These are phyloP conservation scores for Drosophila aldrichi DNA, from an alignment of 2,888 invertebrate genomes.

Conservation along the genomic window DNA sequence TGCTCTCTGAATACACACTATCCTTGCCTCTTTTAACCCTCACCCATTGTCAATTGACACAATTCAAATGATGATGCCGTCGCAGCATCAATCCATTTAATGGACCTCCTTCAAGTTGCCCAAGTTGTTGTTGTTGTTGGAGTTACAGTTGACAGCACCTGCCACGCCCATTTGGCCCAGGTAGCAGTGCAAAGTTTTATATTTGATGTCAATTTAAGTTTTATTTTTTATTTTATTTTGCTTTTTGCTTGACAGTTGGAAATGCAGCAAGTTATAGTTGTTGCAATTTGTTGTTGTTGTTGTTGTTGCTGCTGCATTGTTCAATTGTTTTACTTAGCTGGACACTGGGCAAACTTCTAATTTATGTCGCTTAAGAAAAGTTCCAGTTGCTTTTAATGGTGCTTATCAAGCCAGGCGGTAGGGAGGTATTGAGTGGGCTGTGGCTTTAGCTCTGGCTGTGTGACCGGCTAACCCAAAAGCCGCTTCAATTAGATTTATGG, in stretches of 20 bases:
- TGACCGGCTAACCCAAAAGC: conserved; percentile 74
- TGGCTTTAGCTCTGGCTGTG: background rate
- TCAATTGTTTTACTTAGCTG: conserved; percentile 34
- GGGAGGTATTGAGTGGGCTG: background rate
- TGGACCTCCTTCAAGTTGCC: conserved; percentile 37
- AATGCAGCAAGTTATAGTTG: conserved; percentile 41
- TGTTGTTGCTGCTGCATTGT: conserved; percentile 28
- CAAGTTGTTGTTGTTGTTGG: background rate
- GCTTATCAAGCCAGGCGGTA: background rate
- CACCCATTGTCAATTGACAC: conserved; percentile 50
- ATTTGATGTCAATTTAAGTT: conserved; percentile 55
- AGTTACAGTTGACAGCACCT: conserved; percentile 30
- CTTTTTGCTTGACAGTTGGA: conserved; percentile 52
- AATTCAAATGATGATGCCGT: conserved; percentile 39
- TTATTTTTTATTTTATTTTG: conserved; percentile 21
- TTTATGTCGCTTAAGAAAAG: conserved; percentile 63
- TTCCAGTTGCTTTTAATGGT: conserved; percentile 63
- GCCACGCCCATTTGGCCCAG: conserved; percentile 40
- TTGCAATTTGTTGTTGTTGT: conserved; percentile 11
- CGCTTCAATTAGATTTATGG: conserved; percentile 72
- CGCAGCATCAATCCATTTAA: conserved; percentile 61
- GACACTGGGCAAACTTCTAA: conserved; percentile 55
- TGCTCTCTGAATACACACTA: background rate
- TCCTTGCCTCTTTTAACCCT: too few species aligned
- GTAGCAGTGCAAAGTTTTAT: conserved; percentile 46